A percentile compares a stretch with the other conserved stretches of the same genome.
Evolutionary conservation across 2,113 vertebrate genomes (phyloP).

Genomic region (Indri indri): DNA sequence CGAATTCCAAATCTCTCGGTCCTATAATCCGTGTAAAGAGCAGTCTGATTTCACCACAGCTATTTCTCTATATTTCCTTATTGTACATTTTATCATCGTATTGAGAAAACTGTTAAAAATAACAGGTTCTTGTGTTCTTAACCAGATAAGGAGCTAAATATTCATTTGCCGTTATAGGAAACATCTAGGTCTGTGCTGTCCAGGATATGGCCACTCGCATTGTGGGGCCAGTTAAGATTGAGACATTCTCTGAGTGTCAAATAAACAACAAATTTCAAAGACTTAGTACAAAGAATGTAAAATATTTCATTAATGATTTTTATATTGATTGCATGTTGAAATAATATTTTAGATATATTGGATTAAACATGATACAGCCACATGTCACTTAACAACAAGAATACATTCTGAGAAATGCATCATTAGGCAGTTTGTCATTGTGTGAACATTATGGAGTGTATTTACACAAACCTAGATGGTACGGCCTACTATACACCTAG

Average conservation of each 20-base stretch:
- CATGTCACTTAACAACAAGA: neutral
- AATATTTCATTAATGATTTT: neutral
- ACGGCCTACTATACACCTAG: no score
- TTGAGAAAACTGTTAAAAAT: neutral
- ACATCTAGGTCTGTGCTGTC: neutral
- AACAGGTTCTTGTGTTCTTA: neutral
- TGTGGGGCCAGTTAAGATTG: neutral
- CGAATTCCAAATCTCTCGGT: neutral
- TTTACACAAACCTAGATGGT: neutral
- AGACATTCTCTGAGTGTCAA: neutral
- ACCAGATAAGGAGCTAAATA: neutral
- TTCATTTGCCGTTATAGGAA: neutral
- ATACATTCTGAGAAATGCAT: neutral
- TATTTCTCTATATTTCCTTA: neutral
- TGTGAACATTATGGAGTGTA: neutral
- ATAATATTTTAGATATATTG: neutral
- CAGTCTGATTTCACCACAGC: neutral
- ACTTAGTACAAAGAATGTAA: neutral
- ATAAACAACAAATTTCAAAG: neutral
- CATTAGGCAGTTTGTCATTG: neutral
- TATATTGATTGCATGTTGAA: neutral
- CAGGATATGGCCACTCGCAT: neutral
- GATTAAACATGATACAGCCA: neutral
- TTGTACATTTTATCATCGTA: neutral
- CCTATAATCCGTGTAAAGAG: neutral